Evolutionary conservation across 2,113 vertebrate species (phyloP), one percentile per base, ranked within the genome.

Genomic region (Neofelis nebulosa): DNA sequence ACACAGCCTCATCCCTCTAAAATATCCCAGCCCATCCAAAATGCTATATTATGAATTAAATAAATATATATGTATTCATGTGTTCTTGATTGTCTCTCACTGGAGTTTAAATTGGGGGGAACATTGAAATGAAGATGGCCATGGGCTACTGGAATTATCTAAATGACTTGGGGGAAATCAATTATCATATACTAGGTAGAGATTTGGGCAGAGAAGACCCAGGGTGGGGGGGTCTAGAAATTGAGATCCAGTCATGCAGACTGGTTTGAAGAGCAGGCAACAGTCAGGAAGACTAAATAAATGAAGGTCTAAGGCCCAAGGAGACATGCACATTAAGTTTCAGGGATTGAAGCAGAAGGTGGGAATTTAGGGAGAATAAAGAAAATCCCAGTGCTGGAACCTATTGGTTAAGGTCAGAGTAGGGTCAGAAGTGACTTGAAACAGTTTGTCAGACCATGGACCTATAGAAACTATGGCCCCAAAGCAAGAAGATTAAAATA

Each of bases 11-110:
- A 89, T 83, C 84, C 90, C 76, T 95, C 78, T 95, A 90, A 97
- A 98, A 94, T 95, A 97, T 92, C 96, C 90, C 92, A 97, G 78
- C 50, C 85, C 94, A 97, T 97, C 95, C 57, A 76, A 97, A 98
- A 97, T 97, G 92, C 95, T 98, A 97, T 98, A 98, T 98, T 98
- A 98, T 96, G 92, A 96, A 96, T 76, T 94, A 97, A 98, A 98
- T 98, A 98, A 98, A 98, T 96, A 98, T 98, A 97, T 98, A 98
- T 97, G 97, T 97, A 97, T 97, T 97, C 93, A 97, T 92, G 97
- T 97, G 19, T 95, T 97, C 74, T 97, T 96, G 79, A 48, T 87
- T 96, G 79, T 96, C 69, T 98, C 74, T 97, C 21, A 71, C 76
- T 96, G 80, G 25, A 88, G 21, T 96, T 95, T 95, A 84, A 95